Base-by-base conservation (phyloP, 2,888 invertebrate genomes). In the Torymus aiolomorphi region DNA sequence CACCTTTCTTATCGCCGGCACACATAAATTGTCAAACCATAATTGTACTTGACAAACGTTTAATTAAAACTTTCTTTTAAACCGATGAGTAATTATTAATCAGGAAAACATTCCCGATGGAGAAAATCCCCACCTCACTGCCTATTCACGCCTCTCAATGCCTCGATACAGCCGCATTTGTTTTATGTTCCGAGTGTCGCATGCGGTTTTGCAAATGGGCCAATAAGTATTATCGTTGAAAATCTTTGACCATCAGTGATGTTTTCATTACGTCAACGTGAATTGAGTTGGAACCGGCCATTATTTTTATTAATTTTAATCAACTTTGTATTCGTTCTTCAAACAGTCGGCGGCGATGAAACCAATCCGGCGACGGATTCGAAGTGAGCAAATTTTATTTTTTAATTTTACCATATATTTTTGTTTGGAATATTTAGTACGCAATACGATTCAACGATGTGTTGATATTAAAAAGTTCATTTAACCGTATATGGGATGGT, bases 41-140 rank as follows among this genome's bases (percentile, higher is more conserved):
- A 76, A 83, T 83, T 77, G 76, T 66, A 66, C 78, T 67, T 82
- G 82, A 78, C 83, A 75, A 84, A 82, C 69, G 78, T 84, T 84
- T 82, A 85, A 85, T 84, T 84, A 84, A 85, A 85, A 84, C 85
- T 84, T 85, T 84, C 82, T 83, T 80, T 82, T 80, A 61, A 62
- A 73, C 78, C 80, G 73, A 79, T 80, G 83, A 84, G 82, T 80
- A 83, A 84, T 84, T 80, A 80, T 71, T 78, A 82, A 79, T 62
- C 80, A 81, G 73, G 67, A 80, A 82, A 83, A 82, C 76, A 74
- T 75, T 76, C 80, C 59, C 62, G 77, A 83, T 62, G 62, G 24
- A 83, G 42, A 81, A 83, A 83, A 76, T 71, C 80, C 63, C 77
- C 61, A 49, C 42, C 66, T 63, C 65, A 51, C 20, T 52, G 20